phyloP scores from a whole-genome alignment of 2,888 invertebrate species.

The Lithophane semibrunnea region DNA sequence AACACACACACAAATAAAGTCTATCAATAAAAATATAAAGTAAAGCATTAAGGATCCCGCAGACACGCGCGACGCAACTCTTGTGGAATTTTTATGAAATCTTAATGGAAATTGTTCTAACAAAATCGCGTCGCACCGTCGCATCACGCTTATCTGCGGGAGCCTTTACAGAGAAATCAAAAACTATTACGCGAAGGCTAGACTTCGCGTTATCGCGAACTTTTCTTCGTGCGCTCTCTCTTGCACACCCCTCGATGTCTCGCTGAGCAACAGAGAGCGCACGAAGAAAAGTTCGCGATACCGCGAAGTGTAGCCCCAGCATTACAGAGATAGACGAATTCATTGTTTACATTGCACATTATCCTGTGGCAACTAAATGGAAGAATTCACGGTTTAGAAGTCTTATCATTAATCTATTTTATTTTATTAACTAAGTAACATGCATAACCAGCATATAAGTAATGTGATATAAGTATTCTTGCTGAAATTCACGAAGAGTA shows the following conservation, averaged over 20 bases:
- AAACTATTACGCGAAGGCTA: not conserved
- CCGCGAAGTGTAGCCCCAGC: too few species aligned
- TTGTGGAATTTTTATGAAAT: too few species aligned
- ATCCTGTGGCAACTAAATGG: slow-evolving; percentile 82
- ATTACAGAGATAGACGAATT: slow-evolving; percentile 2
- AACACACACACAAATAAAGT: not conserved
- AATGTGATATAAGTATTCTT: not conserved
- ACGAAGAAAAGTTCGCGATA: too few species aligned
- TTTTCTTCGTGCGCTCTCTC: too few species aligned
- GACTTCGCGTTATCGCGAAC: too few species aligned
- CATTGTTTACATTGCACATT: slow-evolving; percentile 59
- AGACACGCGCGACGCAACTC: too few species aligned
- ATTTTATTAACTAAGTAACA: not conserved
- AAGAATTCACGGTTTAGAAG: slow-evolving; percentile 84
- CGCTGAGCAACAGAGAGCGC: too few species aligned
- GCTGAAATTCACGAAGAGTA: not conserved
- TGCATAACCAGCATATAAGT: not conserved
- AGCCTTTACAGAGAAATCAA: not conserved
- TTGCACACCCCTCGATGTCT: too few species aligned
- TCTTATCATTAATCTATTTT: slow-evolving; percentile 26
- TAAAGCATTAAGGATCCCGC: not conserved
- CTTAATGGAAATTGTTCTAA: too few species aligned
- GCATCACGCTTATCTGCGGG: too few species aligned
- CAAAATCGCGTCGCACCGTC: too few species aligned
- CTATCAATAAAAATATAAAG: not conserved